phyloP scores from a whole-genome alignment of 1,140 invertebrate genomes.

The Plectrocnemia conspersa region DNA sequence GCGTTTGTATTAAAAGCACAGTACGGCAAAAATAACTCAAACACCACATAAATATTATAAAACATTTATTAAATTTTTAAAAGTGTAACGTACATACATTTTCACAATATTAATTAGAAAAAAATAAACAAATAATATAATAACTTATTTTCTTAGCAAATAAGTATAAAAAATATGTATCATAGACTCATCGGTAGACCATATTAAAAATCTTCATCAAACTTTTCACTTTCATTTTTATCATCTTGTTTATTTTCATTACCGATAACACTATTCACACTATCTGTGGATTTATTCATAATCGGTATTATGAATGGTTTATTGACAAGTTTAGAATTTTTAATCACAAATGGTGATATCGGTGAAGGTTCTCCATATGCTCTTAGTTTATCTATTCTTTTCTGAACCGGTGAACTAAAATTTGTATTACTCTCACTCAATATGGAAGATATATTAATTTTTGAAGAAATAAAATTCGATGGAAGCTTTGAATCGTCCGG shows the following conservation, averaged over 20 bases:
- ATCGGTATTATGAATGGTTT: slow-evolving; percentile 38
- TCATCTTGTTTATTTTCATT: slow-evolving; percentile 9
- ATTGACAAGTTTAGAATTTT: slow-evolving; percentile 39
- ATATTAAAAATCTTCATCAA: slow-evolving; percentile 43
- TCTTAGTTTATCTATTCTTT: slow-evolving; percentile 44
- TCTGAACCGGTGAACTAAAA: slow-evolving; percentile 39
- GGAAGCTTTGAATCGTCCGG: background rate
- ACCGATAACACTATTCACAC: slow-evolving; percentile 33
- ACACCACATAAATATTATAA: no score
- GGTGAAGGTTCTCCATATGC: slow-evolving; percentile 48
- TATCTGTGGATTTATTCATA: slow-evolving; percentile 36
- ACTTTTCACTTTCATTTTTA: slow-evolving; percentile 28
- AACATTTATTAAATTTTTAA: no score
- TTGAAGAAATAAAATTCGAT: background rate
- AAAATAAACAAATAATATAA: no score
- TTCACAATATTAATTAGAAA: no score
- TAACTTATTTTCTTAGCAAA: no score
- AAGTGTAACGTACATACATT: no score
- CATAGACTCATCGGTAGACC: slow-evolving; percentile 48
- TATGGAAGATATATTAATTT: slow-evolving; percentile 9
- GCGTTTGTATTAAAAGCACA: no score
- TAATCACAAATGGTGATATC: slow-evolving; percentile 42
- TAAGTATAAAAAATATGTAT: slow-evolving; percentile 21
- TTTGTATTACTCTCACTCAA: slow-evolving; percentile 2
- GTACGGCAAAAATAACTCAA: no score